These are phyloP conservation scores for Napeogenes sylphis DNA, from an alignment of 2,888 invertebrate genomes.

Conservation along the genomic window DNA sequence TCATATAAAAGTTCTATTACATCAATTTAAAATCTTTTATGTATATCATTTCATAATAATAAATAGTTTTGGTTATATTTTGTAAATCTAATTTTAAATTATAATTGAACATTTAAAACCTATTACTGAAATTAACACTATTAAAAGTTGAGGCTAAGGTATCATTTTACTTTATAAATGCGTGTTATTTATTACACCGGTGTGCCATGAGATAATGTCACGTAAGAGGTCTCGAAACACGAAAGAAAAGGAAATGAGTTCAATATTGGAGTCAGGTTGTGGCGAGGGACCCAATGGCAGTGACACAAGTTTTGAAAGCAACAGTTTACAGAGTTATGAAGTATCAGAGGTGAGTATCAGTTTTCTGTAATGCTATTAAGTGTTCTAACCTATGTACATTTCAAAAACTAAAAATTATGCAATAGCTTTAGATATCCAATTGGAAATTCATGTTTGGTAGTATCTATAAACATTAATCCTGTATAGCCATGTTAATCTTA, in stretches of 20 bases:
- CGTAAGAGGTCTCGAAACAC: constrained; percentile 59
- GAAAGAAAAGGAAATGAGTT: constrained; percentile 58
- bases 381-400: neutral
- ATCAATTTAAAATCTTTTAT: too few relatives aligned
- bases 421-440: too few relatives aligned
- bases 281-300: constrained; percentile 57
- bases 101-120: neutral
- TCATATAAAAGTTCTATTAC: too few relatives aligned
- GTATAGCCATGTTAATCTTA: too few relatives aligned
- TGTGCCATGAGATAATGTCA: constrained; percentile 67
- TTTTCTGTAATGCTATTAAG: neutral
- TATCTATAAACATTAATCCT: too few relatives aligned
- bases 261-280: constrained; percentile 47
- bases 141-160: neutral
- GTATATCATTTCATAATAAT: too few relatives aligned
- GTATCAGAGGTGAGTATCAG: constrained; percentile 45
- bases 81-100: neutral
- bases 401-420: too few relatives aligned
- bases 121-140: neutral
- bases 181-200: constrained; percentile 35
- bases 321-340: constrained; percentile 42
- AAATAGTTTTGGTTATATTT: neutral
- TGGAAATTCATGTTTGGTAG: too few relatives aligned
- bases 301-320: constrained; percentile 51
- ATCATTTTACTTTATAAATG: constrained; percentile 25